phyloP scores from a whole-genome alignment of 2,113 vertebrate species.

The Oreotragus oreotragus region DNA sequence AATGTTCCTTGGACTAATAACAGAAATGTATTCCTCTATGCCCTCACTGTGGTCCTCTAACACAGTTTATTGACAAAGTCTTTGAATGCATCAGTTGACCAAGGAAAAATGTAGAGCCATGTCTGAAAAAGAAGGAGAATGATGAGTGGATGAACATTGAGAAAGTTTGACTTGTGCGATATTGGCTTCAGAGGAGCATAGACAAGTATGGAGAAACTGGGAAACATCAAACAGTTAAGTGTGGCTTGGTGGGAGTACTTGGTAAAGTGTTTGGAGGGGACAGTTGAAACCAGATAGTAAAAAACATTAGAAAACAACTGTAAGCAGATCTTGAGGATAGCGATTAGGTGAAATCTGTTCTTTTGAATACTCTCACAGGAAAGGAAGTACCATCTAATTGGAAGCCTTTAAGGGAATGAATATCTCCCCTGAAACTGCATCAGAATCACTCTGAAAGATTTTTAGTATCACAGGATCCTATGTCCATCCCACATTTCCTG shows the following conservation, averaged over 20 bases:
- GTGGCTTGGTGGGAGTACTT: background rate
- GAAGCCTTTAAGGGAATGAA: background rate
- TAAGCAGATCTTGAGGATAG: background rate
- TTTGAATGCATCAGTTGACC: background rate
- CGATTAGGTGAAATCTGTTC: background rate
- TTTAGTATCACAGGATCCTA: background rate
- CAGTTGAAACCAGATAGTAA: background rate
- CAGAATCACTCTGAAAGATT: background rate
- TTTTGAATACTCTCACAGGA: background rate
- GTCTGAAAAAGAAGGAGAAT: background rate
- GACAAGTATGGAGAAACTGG: background rate
- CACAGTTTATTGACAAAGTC: background rate
- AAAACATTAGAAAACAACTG: background rate
- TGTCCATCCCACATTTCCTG: fast-evolving
- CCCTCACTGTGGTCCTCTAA: background rate
- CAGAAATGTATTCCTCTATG: background rate
- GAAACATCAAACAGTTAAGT: background rate
- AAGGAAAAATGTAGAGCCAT: background rate
- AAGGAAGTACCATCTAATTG: background rate
- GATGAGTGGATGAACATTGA: background rate
- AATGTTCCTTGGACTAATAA: background rate
- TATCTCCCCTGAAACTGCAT: background rate
- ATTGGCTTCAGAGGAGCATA: background rate
- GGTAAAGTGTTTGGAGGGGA: background rate
- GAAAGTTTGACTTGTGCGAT: background rate